A percentile compares a stretch with the other conserved stretches of the same genome.
Evolutionary conservation across 2,888 invertebrate genomes (phyloP).

Genomic region (Sinotaia quadrata): DNA sequence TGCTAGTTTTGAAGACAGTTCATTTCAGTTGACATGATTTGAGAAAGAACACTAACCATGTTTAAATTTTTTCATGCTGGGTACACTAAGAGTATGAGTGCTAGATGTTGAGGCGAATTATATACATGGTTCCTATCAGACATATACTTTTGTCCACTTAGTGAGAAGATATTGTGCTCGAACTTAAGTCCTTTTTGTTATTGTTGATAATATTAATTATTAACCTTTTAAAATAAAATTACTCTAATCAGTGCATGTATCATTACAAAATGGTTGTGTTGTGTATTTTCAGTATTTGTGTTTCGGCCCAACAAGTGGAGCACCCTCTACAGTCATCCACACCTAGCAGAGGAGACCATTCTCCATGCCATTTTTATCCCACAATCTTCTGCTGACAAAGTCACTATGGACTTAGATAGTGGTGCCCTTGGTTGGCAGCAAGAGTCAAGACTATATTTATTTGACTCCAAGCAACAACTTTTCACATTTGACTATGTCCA

Average conservation of each 20-base stretch:
- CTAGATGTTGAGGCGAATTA: too few relatives aligned
- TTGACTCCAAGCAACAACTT: slow-evolving; percentile 56
- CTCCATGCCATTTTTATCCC: slow-evolving; percentile 58
- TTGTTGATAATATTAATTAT: too few relatives aligned
- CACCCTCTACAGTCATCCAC: slow-evolving; percentile 47
- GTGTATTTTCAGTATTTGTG: slow-evolving; percentile 76
- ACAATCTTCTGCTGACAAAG: slow-evolving; percentile 35
- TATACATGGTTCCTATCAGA: too few relatives aligned
- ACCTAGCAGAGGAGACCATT: slow-evolving; percentile 29
- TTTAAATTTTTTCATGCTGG: too few relatives aligned
- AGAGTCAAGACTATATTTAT: slow-evolving; percentile 59
- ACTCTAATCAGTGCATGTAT: neutral
- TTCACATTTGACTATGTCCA: slow-evolving; percentile 42
- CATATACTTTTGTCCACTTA: too few relatives aligned
- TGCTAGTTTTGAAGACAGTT: too few relatives aligned
- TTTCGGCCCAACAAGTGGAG: slow-evolving; percentile 71
- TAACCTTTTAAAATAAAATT: neutral
- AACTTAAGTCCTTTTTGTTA: too few relatives aligned
- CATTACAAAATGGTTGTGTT: neutral
- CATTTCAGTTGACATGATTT: too few relatives aligned
- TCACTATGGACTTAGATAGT: slow-evolving; percentile 32
- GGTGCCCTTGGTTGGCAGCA: slow-evolving; percentile 56
- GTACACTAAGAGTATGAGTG: too few relatives aligned
- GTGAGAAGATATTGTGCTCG: too few relatives aligned
- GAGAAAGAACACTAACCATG: too few relatives aligned